A percentile compares a stretch with the other conserved stretches of the same genome.
Evolutionary conservation across 2,797 vertebrate genomes (phyloP).

Genomic region (Gallinago nigripennis): DNA sequence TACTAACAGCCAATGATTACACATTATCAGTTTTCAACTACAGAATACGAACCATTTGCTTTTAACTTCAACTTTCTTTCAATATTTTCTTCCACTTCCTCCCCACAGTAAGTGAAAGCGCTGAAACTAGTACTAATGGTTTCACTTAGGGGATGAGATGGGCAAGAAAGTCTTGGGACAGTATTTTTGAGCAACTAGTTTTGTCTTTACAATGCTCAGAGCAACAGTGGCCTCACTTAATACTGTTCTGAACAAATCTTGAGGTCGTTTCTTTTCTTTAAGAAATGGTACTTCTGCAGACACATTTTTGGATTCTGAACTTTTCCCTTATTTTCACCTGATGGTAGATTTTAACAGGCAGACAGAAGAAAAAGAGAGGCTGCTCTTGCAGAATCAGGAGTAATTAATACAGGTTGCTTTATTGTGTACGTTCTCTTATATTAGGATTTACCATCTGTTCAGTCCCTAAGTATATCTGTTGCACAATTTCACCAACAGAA

Average conservation of each 20-base stretch:
- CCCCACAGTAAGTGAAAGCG: rapidly evolving
- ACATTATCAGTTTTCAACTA: not conserved
- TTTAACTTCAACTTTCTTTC: not conserved
- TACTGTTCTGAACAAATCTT: not conserved
- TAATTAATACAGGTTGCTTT: not conserved
- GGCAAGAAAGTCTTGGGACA: not conserved
- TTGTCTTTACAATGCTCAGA: not conserved
- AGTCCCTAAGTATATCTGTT: slow-evolving; percentile 12
- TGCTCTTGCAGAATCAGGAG: not conserved
- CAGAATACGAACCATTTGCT: not conserved
- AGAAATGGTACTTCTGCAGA: not conserved
- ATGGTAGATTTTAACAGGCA: not conserved
- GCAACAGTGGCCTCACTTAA: not conserved
- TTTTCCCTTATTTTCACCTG: not conserved
- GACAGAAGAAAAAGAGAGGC: not conserved
- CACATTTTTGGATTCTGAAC: not conserved
- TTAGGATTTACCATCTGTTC: slow-evolving; percentile 17
- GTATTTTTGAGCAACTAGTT: not conserved
- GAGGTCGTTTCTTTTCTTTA: not conserved
- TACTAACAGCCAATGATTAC: not conserved
- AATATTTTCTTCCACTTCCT: not conserved
- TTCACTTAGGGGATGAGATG: not conserved
- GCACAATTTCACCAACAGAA: slow-evolving; percentile 8
- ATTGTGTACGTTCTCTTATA: not conserved
- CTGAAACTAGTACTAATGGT: not conserved